Evolutionary conservation across 1,140 invertebrate species (phyloP), one percentile per base, ranked within the genome.

Genomic region (Calephelis nemesis): DNA sequence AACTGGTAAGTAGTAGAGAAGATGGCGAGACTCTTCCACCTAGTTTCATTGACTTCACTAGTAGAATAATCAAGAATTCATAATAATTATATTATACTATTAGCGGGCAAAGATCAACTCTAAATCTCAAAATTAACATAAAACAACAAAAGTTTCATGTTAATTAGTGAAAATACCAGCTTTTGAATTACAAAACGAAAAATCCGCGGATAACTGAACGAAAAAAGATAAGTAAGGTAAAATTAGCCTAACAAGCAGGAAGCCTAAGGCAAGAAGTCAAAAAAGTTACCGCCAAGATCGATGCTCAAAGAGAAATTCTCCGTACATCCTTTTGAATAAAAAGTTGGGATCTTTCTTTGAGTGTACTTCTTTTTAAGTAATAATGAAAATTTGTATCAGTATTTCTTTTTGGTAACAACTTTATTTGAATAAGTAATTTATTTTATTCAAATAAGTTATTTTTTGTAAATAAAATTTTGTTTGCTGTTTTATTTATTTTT

Each of bases 291-390:
- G 54, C 30, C 1, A 60, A 60, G 8, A 60, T 60, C 54, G 11
- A 60, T 60, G 10, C 54, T 60, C 67, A 72, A 69, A 72, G 71
- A 72, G 68, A 72, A 69, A 66, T 63, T 69, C 65, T 50, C 52
- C 40, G 63, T 45, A 66, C 40, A 66, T 69, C 67, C 63, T 58
- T 72, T 72, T 69, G 67, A 72, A 66, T 62, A 70, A 69, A 65
- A 48, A 72, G 65, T 65, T 60, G 30, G 39, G 30, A 60, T 47
- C 62, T 67, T 67, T 67, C 69, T 70, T 70, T 70, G 63, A 68
- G 58, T 68, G 64, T 66, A 45, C 67, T 30, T 68, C 54, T 58
- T 52, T 54, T 67, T 54, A 72, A 72, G 50, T 69, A 72, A 72
- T 72, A 68, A 72, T 72, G 70, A 50, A 68, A 65, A 72, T 72